Conservation (phyloP, 2,797 vertebrate genomes). For the Serranus cabrilla region DNA sequence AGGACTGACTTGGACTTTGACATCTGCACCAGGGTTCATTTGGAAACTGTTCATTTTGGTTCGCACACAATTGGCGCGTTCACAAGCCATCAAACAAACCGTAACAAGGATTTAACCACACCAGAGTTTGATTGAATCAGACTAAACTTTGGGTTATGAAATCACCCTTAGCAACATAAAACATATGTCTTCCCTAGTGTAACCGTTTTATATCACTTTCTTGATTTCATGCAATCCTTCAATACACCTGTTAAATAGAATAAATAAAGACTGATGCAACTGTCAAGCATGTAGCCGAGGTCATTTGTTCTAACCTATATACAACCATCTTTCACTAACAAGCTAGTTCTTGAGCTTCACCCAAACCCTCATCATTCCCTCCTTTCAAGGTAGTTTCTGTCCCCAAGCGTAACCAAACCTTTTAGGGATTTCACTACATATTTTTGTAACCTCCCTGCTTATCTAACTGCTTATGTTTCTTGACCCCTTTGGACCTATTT, state of each 20-base stretch:
- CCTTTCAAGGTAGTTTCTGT: not conserved
- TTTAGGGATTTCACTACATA: not conserved
- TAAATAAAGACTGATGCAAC: not conserved
- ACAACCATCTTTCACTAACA: not conserved
- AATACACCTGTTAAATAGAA: not conserved
- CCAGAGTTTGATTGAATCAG: not conserved
- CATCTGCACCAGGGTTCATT: too few relatives aligned
- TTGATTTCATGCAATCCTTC: not conserved
- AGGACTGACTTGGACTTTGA: too few relatives aligned
- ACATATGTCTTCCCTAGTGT: not conserved
- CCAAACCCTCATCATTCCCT: not conserved
- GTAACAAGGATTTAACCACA: too few relatives aligned
- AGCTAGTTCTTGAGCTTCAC: not conserved
- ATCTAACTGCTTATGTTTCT: not conserved
- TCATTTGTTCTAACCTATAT: not conserved
- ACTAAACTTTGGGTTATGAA: too few relatives aligned
- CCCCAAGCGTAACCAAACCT: not conserved
- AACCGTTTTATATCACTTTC: not conserved
- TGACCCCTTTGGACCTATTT: not conserved
- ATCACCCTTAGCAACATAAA: not conserved
- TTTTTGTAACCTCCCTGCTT: not conserved
- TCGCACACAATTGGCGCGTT: too few relatives aligned
- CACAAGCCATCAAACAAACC: too few relatives aligned
- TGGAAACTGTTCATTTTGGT: too few relatives aligned
- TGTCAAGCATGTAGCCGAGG: not conserved